Evolutionary conservation across 2,888 invertebrate genomes (phyloP), one percentile per base, ranked within the genome.

Genomic region (Metalampra italica): DNA sequence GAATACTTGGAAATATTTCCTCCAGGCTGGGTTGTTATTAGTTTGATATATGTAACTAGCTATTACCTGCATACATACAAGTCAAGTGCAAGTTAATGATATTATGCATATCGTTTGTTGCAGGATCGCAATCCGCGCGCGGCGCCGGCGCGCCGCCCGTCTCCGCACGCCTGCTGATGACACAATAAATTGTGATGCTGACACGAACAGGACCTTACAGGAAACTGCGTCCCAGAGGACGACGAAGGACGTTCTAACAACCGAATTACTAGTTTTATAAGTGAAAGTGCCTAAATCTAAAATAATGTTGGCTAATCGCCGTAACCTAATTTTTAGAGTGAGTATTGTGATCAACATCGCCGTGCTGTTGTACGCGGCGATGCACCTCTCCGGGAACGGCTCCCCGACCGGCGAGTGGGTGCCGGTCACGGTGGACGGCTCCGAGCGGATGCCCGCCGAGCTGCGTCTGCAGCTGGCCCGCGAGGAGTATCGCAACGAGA

Each of bases 341-440:
- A 94, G 94, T 82, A 93, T 94, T 67, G 91, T 94, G 53, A 91
- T 94, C 62, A 94, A 94, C 75, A 90, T 94, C 56, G 93, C 92
- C 60, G 93, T 94, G 48, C 80, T 94, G 50, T 78, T 94, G 54
- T 94, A 94, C 78, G 92, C 93, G 57, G 93, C 94, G 66, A 91
- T 93, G 73, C 93, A 94, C 68, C 78, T 83, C 50, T 84, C 90
- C 14, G 80, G 82, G 39, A 84, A 60, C 54, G 73, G 63, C 32
- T 57, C 68, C 0, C 72, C 75, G 14, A 76, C 72, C 1, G 72
- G 69, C 0, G 86, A 85, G 39, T 87, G 88, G 86, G 62, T 83
- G 49, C 83, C 86, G 2, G 57, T 86, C 37, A 76, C 82, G 9
- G 75, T 66, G 1, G 86, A 86, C 32, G 86, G 80, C 3, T 71